These are phyloP conservation scores for Bostrychus sinensis DNA, from an alignment of 2,113 vertebrate genomes.

Conservation along the genomic window DNA sequence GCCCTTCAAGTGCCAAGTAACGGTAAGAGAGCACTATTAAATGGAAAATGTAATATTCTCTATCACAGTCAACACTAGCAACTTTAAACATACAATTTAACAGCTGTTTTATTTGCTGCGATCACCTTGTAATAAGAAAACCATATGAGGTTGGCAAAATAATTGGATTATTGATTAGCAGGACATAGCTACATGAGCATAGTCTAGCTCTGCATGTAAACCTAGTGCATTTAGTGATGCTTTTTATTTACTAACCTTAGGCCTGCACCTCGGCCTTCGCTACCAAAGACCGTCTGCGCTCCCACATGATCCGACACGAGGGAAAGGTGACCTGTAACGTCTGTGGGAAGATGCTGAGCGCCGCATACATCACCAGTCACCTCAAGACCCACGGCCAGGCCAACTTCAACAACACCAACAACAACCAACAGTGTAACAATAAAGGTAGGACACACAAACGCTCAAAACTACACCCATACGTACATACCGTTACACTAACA, in stretches of 20 bases:
- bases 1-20: conserved; percentile 99
- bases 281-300: conserved; percentile 98
- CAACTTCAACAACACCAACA: conserved; percentile 86
- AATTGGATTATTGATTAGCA: too few species aligned
- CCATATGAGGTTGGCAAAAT: too few species aligned
- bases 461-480: too few species aligned
- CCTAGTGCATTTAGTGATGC: background rate
- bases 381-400: conserved; percentile 97
- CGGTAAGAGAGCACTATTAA: conserved; percentile 70
- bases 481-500: too few species aligned
- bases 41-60: too few species aligned
- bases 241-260: conserved; percentile 66
- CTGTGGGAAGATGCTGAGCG: conserved; percentile 98
- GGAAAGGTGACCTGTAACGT: conserved; percentile 98
- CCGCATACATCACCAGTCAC: conserved; percentile 98
- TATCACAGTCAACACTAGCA: too few species aligned
- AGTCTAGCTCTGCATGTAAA: too few species aligned
- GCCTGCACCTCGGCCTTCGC: conserved; percentile 98
- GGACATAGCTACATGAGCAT: too few species aligned
- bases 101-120: too few species aligned
- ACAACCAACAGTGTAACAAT: conserved; percentile 85
- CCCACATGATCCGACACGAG: conserved; percentile 98
- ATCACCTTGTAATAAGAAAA: too few species aligned
- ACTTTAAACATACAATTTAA: too few species aligned
- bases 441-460: conserved; percentile 84